A percentile compares a stretch with the other conserved stretches of the same genome.
Conservation (phyloP, 2,888 invertebrate genomes). For the Loripinus fragilis region DNA sequence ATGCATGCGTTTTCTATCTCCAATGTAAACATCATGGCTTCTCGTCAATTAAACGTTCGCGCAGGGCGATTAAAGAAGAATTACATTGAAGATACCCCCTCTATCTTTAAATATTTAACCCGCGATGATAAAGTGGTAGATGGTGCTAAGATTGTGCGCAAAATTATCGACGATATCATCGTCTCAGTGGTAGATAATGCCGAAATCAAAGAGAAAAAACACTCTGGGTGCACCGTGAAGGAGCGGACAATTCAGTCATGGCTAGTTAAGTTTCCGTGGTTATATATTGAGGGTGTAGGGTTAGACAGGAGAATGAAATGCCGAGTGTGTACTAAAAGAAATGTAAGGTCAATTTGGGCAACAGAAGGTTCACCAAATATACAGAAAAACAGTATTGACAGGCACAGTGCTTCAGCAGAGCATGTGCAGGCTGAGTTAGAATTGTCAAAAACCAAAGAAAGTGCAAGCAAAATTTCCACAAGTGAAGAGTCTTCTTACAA, state of each 20-base stretch:
- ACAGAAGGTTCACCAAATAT: conserved; percentile 22
- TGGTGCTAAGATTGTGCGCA: not conserved
- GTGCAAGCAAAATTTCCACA: not conserved
- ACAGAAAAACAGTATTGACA: conserved; percentile 19
- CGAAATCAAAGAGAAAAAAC: not conserved
- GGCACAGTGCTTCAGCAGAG: not conserved
- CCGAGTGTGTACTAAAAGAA: not conserved
- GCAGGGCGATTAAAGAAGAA: no score
- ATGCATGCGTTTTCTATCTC: no score
- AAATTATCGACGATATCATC: not conserved
- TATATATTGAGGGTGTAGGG: not conserved
- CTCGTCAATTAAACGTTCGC: no score
- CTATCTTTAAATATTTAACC: no score
- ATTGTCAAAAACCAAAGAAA: not conserved
- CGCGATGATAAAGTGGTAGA: not conserved
- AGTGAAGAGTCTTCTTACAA: not conserved
- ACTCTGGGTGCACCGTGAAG: not conserved
- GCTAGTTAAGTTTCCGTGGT: conserved; percentile 6
- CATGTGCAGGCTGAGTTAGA: not conserved
- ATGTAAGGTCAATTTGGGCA: conserved; percentile 15
- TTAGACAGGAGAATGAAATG: not conserved
- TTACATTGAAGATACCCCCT: no score
- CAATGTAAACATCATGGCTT: no score
- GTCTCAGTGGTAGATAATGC: not conserved
- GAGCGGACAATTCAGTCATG: conserved; percentile 6